Evolutionary conservation across 2,113 vertebrate genomes (phyloP).

Genomic region (Panthera uncia): DNA sequence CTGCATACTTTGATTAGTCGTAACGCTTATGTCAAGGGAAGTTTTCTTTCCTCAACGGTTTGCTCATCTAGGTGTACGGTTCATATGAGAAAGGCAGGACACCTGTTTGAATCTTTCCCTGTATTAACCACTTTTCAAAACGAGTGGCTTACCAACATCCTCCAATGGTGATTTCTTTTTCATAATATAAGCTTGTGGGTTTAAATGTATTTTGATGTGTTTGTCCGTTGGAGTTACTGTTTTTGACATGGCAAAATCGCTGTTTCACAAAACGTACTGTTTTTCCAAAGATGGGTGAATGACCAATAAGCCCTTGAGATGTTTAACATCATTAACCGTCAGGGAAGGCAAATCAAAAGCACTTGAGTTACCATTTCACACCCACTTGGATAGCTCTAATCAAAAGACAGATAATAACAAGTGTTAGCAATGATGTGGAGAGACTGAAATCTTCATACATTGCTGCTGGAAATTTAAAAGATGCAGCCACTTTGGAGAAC

Average conservation of each 20-base stretch:
- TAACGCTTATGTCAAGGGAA: not conserved
- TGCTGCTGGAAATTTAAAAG: not conserved
- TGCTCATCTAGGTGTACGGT: not conserved
- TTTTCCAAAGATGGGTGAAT: not conserved
- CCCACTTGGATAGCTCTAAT: not conserved
- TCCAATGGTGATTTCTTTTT: not conserved
- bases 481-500: not conserved
- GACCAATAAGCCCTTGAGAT: not conserved
- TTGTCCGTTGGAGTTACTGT: not conserved
- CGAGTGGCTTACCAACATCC: not conserved
- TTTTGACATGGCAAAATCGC: not conserved
- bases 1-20: not conserved
- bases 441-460: not conserved
- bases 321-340: not conserved
- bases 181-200: not conserved
- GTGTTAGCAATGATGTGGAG: not conserved
- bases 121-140: slow-evolving; percentile 15
- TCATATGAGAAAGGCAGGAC: not conserved
- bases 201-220: not conserved
- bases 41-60: not conserved
- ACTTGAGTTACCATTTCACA: not conserved
- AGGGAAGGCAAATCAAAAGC: not conserved
- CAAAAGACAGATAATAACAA: not conserved
- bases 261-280: not conserved
- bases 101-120: not conserved